phyloP scores from a whole-genome alignment of 2,888 invertebrate species.

The Candidula unifasciata region DNA sequence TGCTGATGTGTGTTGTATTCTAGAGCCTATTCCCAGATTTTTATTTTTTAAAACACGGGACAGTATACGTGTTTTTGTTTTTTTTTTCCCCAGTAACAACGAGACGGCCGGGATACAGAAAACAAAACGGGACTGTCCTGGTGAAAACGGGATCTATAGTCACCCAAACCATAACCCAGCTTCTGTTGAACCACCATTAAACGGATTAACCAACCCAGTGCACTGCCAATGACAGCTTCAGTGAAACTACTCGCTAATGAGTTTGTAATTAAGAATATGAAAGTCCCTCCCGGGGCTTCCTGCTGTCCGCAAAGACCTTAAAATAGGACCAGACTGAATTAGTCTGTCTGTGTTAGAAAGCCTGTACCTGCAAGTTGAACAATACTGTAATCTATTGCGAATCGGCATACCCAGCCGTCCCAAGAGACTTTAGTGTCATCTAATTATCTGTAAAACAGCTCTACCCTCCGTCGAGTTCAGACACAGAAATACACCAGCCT shows the following conservation, averaged over 20 bases:
- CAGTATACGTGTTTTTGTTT: too few relatives aligned
- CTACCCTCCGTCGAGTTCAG: neutral
- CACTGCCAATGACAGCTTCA: neutral
- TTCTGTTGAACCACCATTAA: too few relatives aligned
- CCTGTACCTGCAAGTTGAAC: neutral
- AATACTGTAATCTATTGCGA: neutral
- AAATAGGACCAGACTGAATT: neutral
- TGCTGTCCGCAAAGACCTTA: neutral
- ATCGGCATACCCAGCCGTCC: neutral
- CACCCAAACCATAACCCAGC: too few relatives aligned
- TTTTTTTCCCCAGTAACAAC: too few relatives aligned
- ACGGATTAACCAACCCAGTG: too few relatives aligned
- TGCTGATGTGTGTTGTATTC: too few relatives aligned
- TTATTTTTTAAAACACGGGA: too few relatives aligned
- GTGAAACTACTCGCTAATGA: neutral
- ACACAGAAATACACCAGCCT: neutral
- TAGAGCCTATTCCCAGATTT: too few relatives aligned
- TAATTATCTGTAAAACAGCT: neutral
- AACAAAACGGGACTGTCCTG: too few relatives aligned
- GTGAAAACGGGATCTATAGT: too few relatives aligned
- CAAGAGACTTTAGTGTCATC: neutral
- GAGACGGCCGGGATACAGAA: too few relatives aligned
- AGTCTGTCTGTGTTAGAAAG: too few relatives aligned
- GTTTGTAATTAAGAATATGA: slow-evolving; percentile 1
- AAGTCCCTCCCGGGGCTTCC: neutral